Conservation (phyloP, 2,113 vertebrate genomes). For the Tylochromis polylepis region DNA sequence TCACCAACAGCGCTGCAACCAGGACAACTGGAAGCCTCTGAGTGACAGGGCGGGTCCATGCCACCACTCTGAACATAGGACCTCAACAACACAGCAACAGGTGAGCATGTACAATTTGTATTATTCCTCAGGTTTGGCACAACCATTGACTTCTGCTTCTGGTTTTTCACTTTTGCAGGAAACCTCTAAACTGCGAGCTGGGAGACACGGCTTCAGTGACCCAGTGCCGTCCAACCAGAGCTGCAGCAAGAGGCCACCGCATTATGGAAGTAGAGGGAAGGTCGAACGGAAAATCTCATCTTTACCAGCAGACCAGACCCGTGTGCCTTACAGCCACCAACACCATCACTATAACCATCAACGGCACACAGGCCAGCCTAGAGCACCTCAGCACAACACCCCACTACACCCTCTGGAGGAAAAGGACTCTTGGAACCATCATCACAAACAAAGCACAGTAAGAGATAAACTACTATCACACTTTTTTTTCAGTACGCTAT, state of each 20-base stretch:
- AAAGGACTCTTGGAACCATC: conserved; percentile 63
- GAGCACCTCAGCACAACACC: conserved; percentile 56
- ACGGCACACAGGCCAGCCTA: conserved; percentile 63
- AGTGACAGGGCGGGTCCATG: conserved; percentile 67
- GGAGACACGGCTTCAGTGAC: conserved; percentile 52
- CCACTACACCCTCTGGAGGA: conserved; percentile 21
- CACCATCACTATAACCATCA: conserved; percentile 69
- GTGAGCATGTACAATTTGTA: conserved; percentile 31
- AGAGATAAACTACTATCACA: conserved; percentile 5
- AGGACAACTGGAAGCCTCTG: conserved; percentile 75
- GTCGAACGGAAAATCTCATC: conserved; percentile 66
- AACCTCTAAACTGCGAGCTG: conserved; percentile 60
- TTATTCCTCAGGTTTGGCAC: neutral
- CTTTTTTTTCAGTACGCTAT: neutral
- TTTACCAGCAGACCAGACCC: conserved; percentile 88
- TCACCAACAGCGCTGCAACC: conserved; percentile 69
- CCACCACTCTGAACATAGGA: conserved; percentile 75
- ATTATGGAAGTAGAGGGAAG: conserved; percentile 60
- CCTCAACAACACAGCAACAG: conserved; percentile 77
- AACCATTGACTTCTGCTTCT: neutral
- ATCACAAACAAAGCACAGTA: conserved; percentile 76
- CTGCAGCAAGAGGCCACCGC: conserved; percentile 42
- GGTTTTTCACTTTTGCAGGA: conserved; percentile 42
- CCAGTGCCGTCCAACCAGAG: conserved; percentile 35
- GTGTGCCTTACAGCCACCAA: conserved; percentile 86